A percentile compares a stretch with the other conserved stretches of the same genome.
Evolutionary conservation across 2,888 invertebrate genomes (phyloP).

Genomic region (Abscondita cerata): DNA sequence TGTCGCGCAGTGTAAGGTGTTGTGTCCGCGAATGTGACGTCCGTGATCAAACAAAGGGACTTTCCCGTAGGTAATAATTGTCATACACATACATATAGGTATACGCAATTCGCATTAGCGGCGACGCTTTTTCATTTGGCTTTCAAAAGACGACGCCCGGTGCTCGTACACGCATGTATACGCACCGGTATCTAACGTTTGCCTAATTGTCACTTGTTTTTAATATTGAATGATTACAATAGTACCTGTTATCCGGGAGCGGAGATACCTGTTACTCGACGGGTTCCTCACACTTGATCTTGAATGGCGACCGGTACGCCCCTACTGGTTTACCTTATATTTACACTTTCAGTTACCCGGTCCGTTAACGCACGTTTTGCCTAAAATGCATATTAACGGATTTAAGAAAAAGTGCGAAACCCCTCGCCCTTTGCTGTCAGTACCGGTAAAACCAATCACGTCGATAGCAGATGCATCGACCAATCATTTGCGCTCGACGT

Average conservation of each 20-base stretch:
- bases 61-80: constrained; percentile 48
- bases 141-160: not conserved
- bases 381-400: constrained; percentile 27
- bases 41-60: constrained; percentile 46
- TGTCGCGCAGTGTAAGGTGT: constrained; percentile 55
- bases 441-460: constrained; percentile 44
- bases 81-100: constrained; percentile 18
- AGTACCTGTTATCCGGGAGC: constrained; percentile 58
- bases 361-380: constrained; percentile 37
- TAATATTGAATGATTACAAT: constrained; percentile 58
- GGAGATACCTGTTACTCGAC: constrained; percentile 59
- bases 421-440: constrained; percentile 45
- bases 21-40: constrained; percentile 47
- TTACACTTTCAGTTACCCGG: constrained; percentile 44
- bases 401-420: not conserved
- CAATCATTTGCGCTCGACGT: constrained; percentile 43
- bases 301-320: constrained; percentile 57
- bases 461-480: constrained; percentile 37
- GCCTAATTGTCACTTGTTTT: constrained; percentile 52
- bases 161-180: not conserved
- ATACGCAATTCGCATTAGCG: constrained; percentile 10
- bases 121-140: constrained; percentile 10
- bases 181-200: constrained; percentile 34
- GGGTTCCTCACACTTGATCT: constrained; percentile 57
- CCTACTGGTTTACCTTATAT: constrained; percentile 52